Evolutionary conservation across 2,888 invertebrate genomes (phyloP), one percentile per base, ranked within the genome.

Genomic region (Himalopsyche anomala): DNA sequence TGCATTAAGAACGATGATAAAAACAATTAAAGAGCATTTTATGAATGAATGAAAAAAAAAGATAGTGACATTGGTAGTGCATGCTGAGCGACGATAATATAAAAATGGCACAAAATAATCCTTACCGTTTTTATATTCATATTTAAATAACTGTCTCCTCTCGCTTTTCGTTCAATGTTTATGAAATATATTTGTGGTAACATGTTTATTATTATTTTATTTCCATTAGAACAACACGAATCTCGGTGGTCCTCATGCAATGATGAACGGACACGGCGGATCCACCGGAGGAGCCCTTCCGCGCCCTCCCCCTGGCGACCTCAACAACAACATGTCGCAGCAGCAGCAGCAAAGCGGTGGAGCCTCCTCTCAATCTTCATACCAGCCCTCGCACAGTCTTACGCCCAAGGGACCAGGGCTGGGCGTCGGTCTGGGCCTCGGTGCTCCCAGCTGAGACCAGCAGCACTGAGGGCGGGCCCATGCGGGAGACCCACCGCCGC

Each of bases 281-380:
- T 92, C 92, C 4, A 85, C 51, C 15, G 87, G 84, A 6, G 87
- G 85, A 36, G 86, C 90, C 5, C 89, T 91, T 80, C 90, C 90
- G 90, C 92, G 86, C n/a, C 89, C 88, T 40, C 90, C 91, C 28
- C 91, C 94, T 83, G 95, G 95, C n/a, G 95, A 95, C 90, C 91
- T 95, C 89, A 95, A 95, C 93, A 95, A 95, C 92, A 95, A 95
- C 91, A 95, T 95, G 95, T 94, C 95, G 19, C 94, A 91, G 74
- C 90, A 91, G 45, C 91, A 89, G 55, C 89, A 90, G 81, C 87
- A 86, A 40, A 88, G 87, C 81, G 83, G 84, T 80, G 92, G 92
- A 28, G 92, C 92, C 90, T 11, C 80, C 55, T 90, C 91, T 51
- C 86, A 90, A 90, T 54, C 90, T 90, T 89, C 90, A 91, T 45